phyloP scores from a whole-genome alignment of 2,113 vertebrate genomes.

The Hippopotamus amphibius region DNA sequence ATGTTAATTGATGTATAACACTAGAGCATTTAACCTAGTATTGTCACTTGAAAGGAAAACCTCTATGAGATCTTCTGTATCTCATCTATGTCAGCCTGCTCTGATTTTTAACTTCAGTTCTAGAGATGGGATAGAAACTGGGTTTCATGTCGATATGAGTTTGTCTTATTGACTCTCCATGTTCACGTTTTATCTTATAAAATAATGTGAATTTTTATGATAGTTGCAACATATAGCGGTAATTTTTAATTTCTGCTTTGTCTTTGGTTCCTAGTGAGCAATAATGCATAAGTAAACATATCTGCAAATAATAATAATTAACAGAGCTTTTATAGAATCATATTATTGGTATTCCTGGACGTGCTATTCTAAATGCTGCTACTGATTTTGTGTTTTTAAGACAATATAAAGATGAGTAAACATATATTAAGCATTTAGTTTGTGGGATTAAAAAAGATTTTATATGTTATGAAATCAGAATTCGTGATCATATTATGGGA shows the following conservation, averaged over 20 bases:
- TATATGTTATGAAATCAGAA: constrained; percentile 31
- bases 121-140: neutral
- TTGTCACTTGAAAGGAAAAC: neutral
- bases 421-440: neutral
- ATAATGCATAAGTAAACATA: neutral
- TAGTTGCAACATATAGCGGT: neutral
- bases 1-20: neutral
- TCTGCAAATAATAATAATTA: neutral
- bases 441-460: constrained; percentile 14
- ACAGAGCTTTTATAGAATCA: neutral
- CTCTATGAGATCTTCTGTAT: neutral
- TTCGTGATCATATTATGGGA: neutral
- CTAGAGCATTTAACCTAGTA: neutral
- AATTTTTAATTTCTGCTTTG: constrained; percentile 38
- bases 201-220: constrained; percentile 38
- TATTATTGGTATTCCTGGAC: neutral
- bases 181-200: neutral
- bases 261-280: neutral
- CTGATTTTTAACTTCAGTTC: neutral
- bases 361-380: neutral
- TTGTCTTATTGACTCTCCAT: constrained; percentile 19
- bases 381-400: constrained; percentile 25
- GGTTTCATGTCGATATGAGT: neutral
- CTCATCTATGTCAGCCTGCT: neutral
- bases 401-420: constrained; percentile 1